These are phyloP conservation scores for Mya arenaria DNA, from an alignment of 1,140 invertebrate genomes.

Conservation along the genomic window DNA sequence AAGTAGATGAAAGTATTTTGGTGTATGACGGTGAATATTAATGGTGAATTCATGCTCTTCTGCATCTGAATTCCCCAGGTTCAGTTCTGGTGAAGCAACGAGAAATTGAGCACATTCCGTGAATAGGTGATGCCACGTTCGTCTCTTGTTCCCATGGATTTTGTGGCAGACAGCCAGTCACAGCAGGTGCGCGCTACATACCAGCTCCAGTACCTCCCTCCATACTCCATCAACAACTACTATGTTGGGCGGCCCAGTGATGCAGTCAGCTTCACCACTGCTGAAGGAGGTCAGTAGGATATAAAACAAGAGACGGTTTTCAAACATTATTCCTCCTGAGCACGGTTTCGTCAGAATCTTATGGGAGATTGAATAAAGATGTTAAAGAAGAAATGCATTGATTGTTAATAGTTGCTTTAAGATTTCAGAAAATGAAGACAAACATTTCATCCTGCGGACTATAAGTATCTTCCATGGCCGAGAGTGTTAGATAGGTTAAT, in stretches of 20 bases:
- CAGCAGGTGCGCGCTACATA: neutral
- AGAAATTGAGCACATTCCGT: constrained; percentile 43
- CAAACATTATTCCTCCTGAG: neutral
- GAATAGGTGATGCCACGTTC: constrained; percentile 10
- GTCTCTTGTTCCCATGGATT: neutral
- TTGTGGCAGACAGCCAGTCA: neutral
- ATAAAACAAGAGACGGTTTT: neutral
- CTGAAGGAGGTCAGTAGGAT: constrained; percentile 65
- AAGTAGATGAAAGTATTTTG: too few species aligned
- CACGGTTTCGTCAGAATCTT: too few species aligned
- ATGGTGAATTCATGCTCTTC: too few species aligned
- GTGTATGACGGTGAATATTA: neutral
- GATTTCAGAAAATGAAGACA: neutral
- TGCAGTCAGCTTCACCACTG: constrained; percentile 56
- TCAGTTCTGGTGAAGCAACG: constrained; percentile 30
- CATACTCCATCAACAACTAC: constrained; percentile 69
- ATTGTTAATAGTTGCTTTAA: neutral
- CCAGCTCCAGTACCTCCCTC: constrained; percentile 59
- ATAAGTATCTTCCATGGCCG: too few species aligned
- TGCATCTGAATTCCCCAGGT: too few species aligned
- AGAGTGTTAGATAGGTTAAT: too few species aligned
- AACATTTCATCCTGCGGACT: neutral
- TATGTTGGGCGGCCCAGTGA: constrained; percentile 67
- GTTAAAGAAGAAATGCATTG: neutral
- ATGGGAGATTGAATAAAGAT: neutral